Base-by-base conservation (phyloP, 1,140 invertebrate genomes). In the Steinernema khuongi region DNA sequence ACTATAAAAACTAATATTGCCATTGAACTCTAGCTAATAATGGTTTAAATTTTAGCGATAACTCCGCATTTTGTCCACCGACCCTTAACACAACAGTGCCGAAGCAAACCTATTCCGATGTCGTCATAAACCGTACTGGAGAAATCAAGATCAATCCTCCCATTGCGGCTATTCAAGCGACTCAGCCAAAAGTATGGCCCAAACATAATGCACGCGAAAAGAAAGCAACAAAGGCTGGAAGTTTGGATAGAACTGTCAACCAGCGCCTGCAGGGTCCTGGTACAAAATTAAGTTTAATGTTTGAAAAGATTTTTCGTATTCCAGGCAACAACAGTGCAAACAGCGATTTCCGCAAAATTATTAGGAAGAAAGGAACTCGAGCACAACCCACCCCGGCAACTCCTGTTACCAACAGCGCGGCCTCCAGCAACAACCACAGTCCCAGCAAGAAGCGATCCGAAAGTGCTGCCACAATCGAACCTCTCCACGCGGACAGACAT, bases 31-130 rank as follows among this genome's bases (percentile, higher is more conserved):
- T 41, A 41, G n/a, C n/a, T 41, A 41, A 41, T 41, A 41, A 41
- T 41, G 7, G 36, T n/a, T 7, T 41, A 60, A 17, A n/a, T 60
- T 60, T 14, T 22, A 60, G 50, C 4, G 50, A 60, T 26, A 60
- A 22, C 50, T n/a, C 22, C 2, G 50, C 26, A 4, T 60, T 60
- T 22, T 60, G 50, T 26, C 50, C 50, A 17, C 50, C 50, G 4
- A 22, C 26, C 11, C 14, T 60, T 4, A 60, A 60, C 26, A 7
- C 26, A 4, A 22, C 4, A 60, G 26, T 26, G 4, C 19, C 50
- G 19, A 60, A 60, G 50, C 50, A 60, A 26, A n/a, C 50, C 7
- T 60, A 60, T 22, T 60, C 50, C 50, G 50, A 60, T 60, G 50
- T 22, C 4, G 50, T 60, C 50, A 60, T 22, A 14, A 60, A 60